Conservation (phyloP, 1,140 invertebrate species). For the Aphelenchoides avenae region DNA sequence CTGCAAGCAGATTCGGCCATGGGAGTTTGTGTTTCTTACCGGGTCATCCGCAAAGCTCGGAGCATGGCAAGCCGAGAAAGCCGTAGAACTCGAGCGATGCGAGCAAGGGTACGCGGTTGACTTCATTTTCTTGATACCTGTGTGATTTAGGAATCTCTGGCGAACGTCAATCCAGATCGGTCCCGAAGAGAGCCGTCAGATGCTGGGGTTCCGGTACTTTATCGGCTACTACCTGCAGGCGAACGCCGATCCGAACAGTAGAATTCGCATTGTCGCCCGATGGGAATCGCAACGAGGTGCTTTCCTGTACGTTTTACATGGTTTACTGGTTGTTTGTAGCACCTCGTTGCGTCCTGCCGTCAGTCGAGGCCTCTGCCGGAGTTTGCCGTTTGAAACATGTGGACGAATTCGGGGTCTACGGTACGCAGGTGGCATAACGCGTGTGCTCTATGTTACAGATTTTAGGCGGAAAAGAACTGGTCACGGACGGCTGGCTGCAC, state of each 20-base stretch:
- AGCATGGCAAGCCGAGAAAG: slow-evolving; percentile 22
- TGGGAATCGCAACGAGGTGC: slow-evolving; percentile 22
- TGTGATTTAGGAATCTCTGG: slow-evolving; percentile 11
- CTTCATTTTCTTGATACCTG: neutral
- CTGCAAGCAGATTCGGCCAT: slow-evolving; percentile 18
- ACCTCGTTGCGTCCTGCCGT: slow-evolving; percentile 3
- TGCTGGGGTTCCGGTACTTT: slow-evolving; percentile 23
- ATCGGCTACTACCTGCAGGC: slow-evolving; percentile 30
- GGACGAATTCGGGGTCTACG: slow-evolving; percentile 28
- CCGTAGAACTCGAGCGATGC: slow-evolving; percentile 10
- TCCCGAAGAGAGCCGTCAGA: slow-evolving; percentile 2
- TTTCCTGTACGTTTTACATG: too few relatives aligned
- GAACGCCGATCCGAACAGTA: slow-evolving; percentile 5
- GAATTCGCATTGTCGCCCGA: slow-evolving; percentile 11
- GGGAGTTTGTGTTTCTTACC: slow-evolving; percentile 20
- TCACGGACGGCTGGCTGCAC: slow-evolving; percentile 27
- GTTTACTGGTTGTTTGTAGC: too few relatives aligned
- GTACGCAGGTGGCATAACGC: slow-evolving; percentile 4
- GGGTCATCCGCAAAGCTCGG: slow-evolving; percentile 8
- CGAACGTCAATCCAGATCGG: slow-evolving; percentile 4
- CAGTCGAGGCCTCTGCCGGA: slow-evolving; percentile 7
- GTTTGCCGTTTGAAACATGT: slow-evolving; percentile 11
- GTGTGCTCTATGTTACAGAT: neutral
- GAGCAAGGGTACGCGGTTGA: slow-evolving; percentile 13
- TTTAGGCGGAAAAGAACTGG: slow-evolving; percentile 25